These are phyloP conservation scores for Tetragonula carbonaria DNA, from an alignment of 2,888 invertebrate species.

Conservation along the genomic window DNA sequence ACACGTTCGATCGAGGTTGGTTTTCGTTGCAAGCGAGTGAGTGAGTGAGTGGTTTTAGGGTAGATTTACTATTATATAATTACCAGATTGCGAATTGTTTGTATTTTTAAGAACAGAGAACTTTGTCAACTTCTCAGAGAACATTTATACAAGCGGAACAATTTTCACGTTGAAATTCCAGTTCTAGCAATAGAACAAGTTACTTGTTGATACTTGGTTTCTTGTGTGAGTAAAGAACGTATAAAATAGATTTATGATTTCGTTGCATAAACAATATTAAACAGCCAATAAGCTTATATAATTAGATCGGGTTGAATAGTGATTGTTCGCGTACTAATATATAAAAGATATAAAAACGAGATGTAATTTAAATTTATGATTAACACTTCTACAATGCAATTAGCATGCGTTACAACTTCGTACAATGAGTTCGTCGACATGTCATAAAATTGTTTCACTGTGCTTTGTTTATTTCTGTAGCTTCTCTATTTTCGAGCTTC, in stretches of 20 bases:
- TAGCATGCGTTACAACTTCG: slow-evolving; percentile 4
- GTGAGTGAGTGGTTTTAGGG: too few species aligned
- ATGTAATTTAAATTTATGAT: slow-evolving; percentile 37
- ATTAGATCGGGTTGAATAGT: slow-evolving; percentile 69
- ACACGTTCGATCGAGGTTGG: neutral
- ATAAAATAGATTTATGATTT: slow-evolving; percentile 57
- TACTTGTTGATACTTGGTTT: neutral
- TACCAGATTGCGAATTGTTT: too few species aligned
- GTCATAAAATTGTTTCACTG: too few species aligned
- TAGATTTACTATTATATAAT: neutral
- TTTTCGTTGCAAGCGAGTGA: neutral
- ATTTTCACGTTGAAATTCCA: neutral
- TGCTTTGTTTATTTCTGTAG: neutral
- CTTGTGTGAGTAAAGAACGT: neutral
- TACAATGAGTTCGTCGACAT: neutral
- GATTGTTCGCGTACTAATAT: neutral
- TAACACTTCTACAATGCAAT: slow-evolving; percentile 18
- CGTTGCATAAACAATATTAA: slow-evolving; percentile 68
- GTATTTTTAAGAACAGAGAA: too few species aligned
- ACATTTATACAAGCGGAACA: neutral
- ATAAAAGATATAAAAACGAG: slow-evolving; percentile 11
- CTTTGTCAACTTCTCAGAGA: too few species aligned
- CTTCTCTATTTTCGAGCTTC: too few species aligned
- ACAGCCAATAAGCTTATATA: slow-evolving; percentile 67
- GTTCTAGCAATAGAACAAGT: neutral